phyloP scores from a whole-genome alignment of 2,113 vertebrate genomes.

The Barbus barbus region DNA sequence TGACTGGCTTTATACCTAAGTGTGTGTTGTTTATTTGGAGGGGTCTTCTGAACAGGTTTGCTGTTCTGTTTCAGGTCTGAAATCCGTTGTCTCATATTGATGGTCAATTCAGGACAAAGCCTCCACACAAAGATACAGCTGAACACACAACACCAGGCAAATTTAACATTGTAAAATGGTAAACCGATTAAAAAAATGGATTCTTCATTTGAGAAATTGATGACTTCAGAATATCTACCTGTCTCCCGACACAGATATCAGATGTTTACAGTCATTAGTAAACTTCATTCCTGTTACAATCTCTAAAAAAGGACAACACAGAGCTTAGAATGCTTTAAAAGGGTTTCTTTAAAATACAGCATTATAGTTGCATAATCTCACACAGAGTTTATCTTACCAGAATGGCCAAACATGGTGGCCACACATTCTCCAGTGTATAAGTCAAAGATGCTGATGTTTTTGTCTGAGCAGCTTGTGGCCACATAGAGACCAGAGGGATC shows the following conservation, averaged over 20 bases:
- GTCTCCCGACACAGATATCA: constrained; percentile 96
- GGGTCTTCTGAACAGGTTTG: constrained; percentile 74
- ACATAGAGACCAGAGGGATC: constrained; percentile 96
- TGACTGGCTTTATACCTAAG: constrained; percentile 63
- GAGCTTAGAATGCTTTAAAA: background rate
- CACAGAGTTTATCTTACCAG: constrained; percentile 73
- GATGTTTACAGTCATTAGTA: constrained; percentile 94
- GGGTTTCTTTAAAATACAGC: background rate
- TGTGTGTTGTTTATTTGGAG: constrained; percentile 68
- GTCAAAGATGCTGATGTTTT: constrained; percentile 96
- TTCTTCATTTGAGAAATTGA: constrained; percentile 51
- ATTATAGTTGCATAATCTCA: background rate
- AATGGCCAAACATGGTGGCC: constrained; percentile 97
- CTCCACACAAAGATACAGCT: constrained; percentile 98
- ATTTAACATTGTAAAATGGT: constrained; percentile 61
- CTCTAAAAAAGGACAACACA: constrained; percentile 74
- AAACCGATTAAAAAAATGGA: background rate
- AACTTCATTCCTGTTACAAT: constrained; percentile 97
- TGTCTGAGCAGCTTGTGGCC: constrained; percentile 96
- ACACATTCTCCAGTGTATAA: constrained; percentile 96
- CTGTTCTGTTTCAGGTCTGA: constrained; percentile 80
- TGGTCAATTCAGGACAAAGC: constrained; percentile 92
- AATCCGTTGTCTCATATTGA: constrained; percentile 91
- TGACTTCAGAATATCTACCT: constrained; percentile 77
- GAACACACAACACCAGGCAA: constrained; percentile 72